These are phyloP conservation scores for Microchirus variegatus DNA, from an alignment of 2,797 vertebrate genomes.

Conservation along the genomic window DNA sequence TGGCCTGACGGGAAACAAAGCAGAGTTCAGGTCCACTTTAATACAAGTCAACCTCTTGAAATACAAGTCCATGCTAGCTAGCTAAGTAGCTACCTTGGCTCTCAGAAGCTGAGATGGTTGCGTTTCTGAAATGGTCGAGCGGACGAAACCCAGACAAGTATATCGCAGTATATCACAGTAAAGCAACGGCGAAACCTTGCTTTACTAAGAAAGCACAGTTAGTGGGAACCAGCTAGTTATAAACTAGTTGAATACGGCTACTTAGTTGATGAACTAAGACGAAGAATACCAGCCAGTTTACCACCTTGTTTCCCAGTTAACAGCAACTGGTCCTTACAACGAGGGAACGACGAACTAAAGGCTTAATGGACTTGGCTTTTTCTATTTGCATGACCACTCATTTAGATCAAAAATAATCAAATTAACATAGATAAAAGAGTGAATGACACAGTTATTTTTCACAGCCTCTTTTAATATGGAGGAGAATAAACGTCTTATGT, in stretches of 20 bases:
- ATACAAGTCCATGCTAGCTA: slow-evolving; percentile 10
- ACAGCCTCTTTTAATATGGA: slow-evolving; percentile 57
- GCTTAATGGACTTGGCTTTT: slow-evolving; percentile 59
- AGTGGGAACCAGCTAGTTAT: slow-evolving; percentile 18
- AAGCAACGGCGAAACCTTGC: slow-evolving; percentile 8
- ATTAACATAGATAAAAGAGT: slow-evolving; percentile 64
- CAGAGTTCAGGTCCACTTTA: slow-evolving; percentile 57
- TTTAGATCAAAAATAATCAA: slow-evolving; percentile 65
- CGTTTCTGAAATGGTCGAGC: slow-evolving; percentile 18
- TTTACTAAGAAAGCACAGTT: slow-evolving; percentile 6
- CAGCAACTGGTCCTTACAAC: slow-evolving; percentile 26
- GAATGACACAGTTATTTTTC: slow-evolving; percentile 65
- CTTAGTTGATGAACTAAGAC: slow-evolving; percentile 6
- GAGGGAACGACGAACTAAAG: slow-evolving; percentile 29
- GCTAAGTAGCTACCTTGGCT: slow-evolving; percentile 15
- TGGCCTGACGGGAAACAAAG: slow-evolving; percentile 32
- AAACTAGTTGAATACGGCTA: slow-evolving; percentile 11
- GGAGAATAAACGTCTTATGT: slow-evolving; percentile 59
- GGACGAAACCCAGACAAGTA: slow-evolving; percentile 17
- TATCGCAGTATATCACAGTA: slow-evolving; percentile 1
- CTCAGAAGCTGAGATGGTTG: slow-evolving; percentile 9
- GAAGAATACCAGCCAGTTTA: slow-evolving; percentile 28
- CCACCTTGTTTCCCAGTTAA: slow-evolving; percentile 32
- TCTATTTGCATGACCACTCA: slow-evolving; percentile 78
- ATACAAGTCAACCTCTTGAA: slow-evolving; percentile 53